Evolutionary conservation across 2,888 invertebrate genomes (phyloP).

Genomic region (Digitonthophagus gazella): DNA sequence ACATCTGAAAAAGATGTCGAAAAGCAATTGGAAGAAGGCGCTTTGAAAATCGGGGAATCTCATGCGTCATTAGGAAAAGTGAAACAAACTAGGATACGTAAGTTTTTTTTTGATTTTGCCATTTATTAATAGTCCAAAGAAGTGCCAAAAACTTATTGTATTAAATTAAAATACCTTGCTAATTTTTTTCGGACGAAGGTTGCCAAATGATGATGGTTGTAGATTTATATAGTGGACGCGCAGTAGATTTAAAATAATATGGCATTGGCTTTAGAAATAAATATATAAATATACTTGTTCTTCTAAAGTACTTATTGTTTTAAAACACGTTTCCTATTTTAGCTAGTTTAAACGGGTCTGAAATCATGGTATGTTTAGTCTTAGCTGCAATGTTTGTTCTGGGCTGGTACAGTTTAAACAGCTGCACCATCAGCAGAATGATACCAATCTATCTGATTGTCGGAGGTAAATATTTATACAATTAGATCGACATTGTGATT

Average conservation of each 20-base stretch:
- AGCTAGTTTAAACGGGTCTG: constrained; percentile 46
- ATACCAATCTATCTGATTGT: constrained; percentile 48
- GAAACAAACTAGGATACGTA: constrained; percentile 30
- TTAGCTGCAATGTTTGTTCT: constrained; percentile 44
- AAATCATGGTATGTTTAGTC: constrained; percentile 43
- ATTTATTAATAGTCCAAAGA: not conserved
- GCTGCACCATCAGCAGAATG: constrained; percentile 42
- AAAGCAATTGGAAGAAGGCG: constrained; percentile 10
- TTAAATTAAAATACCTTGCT: not conserved
- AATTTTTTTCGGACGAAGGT: not conserved
- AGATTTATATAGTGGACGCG: not conserved
- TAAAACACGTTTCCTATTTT: no score
- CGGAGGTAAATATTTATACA: constrained; percentile 33
- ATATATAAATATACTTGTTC: not conserved
- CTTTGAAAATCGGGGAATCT: constrained; percentile 18
- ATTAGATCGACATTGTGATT: constrained; percentile 9
- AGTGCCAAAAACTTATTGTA: not conserved
- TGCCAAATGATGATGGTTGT: not conserved
- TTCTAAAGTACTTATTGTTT: not conserved
- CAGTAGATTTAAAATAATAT: not conserved
- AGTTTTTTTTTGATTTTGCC: constrained; percentile 13
- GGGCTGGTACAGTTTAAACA: constrained; percentile 45
- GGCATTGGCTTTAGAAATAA: not conserved
- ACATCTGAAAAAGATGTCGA: constrained; percentile 9
- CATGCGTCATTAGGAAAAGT: constrained; percentile 23